Evolutionary conservation across 2,797 vertebrate genomes (phyloP), one percentile per base, ranked within the genome.

Genomic region (Manis crassicaudata): DNA sequence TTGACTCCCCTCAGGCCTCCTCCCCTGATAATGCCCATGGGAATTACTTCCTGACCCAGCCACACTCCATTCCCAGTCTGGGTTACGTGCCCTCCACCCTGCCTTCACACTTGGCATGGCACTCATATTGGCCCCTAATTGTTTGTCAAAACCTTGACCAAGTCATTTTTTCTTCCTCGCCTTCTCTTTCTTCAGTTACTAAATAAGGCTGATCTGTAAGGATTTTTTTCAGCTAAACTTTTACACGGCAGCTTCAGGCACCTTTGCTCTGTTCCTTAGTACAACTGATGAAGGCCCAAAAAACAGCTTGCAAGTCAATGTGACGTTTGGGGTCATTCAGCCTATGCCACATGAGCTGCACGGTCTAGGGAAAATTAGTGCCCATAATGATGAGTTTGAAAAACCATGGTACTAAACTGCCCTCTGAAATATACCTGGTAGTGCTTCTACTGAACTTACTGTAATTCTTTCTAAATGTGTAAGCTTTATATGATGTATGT

Each of bases 271-370:
- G 67, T 77, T 32, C 87, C 46, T 92, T 79, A 50, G 63, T 73
- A 23, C 50, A 65, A 93, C 58, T 43, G 62, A 92, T 23, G 73
- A 90, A n/a, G 79, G 81, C 73, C 87, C 35, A 75, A 89, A 76
- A 46, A 46, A 14, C 62, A 70, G 79, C 52, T 96, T 81, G 25
- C 46, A 75, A 96, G 76, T 79, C 54, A 83, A 88, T 50, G 12
- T 70, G 46, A 68, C 72, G 58, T 84, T 81, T 96, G 35, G 1
- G 37, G 27, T 96, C 60, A 96, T 90, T 87, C 89, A 89, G 82
- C 35, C 46, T 89, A 58, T 40, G 73, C 68, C 73, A 73, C 73
- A 67, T 4, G 18, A 46, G 88, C 77, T 88, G 56, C 84, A 84
- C 73, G 65, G 43, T 88, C 83, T 58, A 81, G 54, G 46, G n/a